Base-by-base conservation (phyloP, 2,113 vertebrate species). In the Solea solea region DNA sequence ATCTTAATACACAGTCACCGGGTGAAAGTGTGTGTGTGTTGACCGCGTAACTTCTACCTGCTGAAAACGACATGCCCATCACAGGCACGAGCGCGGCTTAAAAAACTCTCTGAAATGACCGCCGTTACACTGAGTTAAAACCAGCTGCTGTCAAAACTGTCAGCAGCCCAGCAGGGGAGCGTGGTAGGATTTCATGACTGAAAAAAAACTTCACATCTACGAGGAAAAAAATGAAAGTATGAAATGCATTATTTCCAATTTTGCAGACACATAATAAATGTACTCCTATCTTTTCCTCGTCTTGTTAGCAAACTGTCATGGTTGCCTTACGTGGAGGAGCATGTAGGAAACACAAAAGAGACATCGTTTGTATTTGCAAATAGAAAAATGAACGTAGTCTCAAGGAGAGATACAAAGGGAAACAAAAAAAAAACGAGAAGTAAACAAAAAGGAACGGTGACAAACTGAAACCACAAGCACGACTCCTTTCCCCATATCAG, bases 391-490 rank as follows among this genome's bases (percentile, higher is more conserved):
- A n/a, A 40, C 40, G 28, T 39, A 16, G 11, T 3, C 48, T 45
- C 6, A 39, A 25, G 15, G 51, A 67, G 9, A 52, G 9, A 13
- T 12, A 5, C 9, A 50, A 27, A 45, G 10, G 1, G 1, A 57
- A 6, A 57, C 9, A 48, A 44, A 41, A 21, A 40, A 34, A 8
- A 12, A 55, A 51, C 14, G n/a, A 52, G 25, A 44, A 28, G 10
- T 0, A 41, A 1, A 16, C 8, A 12, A 49, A 25, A 53, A 39
- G 13, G 27, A 9, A 40, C 7, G 28, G 63, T 65, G 50, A 50
- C 46, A 49, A 54, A 74, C 52, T 69, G 51, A 68, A 67, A 53
- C 44, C 40, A 14, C 25, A 34, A 52, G 15, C 12, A 51, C 56
- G 50, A 4, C 50, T 25, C 53, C 28, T 51, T 66, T 45, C 44